These are phyloP conservation scores for Prionailurus viverrinus DNA, from an alignment of 2,113 vertebrate species.

Conservation along the genomic window DNA sequence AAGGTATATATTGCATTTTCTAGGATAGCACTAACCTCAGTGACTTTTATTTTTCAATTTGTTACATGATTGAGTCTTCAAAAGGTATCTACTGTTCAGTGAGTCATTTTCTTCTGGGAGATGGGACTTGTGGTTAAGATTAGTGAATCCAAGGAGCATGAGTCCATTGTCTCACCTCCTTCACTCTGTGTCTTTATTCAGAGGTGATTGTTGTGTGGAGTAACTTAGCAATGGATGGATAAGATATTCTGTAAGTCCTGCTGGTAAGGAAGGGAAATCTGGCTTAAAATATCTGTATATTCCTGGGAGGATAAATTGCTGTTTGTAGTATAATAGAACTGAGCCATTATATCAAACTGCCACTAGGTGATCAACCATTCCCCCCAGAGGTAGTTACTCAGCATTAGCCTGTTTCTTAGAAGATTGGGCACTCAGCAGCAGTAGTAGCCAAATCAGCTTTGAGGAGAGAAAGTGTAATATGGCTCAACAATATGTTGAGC, in stretches of 20 bases:
- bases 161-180: background rate
- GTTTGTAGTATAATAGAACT: background rate
- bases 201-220: background rate
- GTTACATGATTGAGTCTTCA: background rate
- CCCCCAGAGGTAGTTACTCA: background rate
- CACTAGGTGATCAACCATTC: background rate
- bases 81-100: background rate
- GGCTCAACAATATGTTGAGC: background rate
- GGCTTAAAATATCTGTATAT: background rate
- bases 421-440: background rate
- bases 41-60: background rate
- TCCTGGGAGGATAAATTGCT: background rate
- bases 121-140: background rate
- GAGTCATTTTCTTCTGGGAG: background rate
- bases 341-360: background rate
- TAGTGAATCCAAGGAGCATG: background rate
- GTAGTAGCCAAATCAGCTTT: background rate
- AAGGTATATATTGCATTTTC: background rate
- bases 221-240: background rate
- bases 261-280: background rate
- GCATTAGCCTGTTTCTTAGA: background rate
- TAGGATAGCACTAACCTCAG: background rate
- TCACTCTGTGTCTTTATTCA: background rate
- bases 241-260: background rate
- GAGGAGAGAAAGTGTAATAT: background rate